A percentile compares a stretch with the other conserved stretches of the same genome.
phyloP scores from a whole-genome alignment of 2,888 invertebrate species.

The Trachelus tabidus region DNA sequence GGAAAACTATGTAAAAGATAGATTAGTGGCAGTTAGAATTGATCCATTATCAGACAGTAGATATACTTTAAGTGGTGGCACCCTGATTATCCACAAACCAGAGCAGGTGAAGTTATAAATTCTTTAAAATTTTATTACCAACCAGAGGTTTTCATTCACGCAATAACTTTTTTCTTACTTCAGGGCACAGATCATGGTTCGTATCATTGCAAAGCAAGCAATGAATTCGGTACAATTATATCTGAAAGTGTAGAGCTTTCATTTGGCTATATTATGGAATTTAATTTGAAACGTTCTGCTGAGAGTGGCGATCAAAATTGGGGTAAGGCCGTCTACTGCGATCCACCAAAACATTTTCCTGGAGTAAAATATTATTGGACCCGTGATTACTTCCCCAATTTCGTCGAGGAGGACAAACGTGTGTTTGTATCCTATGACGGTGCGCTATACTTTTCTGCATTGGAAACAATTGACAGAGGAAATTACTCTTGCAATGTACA shows the following conservation, averaged over 20 bases:
- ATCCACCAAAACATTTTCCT: conserved; percentile 93
- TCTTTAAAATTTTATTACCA: neutral
- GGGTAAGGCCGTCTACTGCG: conserved; percentile 93
- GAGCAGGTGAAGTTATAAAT: conserved; percentile 68
- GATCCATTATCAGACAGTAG: conserved; percentile 81
- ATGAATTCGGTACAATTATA: conserved; percentile 87
- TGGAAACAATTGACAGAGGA: conserved; percentile 90
- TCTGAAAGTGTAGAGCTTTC: conserved; percentile 89
- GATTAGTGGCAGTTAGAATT: conserved; percentile 77
- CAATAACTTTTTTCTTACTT: conserved; percentile 25
- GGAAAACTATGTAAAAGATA: conserved; percentile 86
- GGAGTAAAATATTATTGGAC: conserved; percentile 92
- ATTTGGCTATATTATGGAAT: conserved; percentile 90
- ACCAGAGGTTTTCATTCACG: neutral
- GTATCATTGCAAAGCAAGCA: conserved; percentile 93
- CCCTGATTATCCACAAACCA: conserved; percentile 88
- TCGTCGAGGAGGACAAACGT: conserved; percentile 91
- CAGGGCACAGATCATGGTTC: conserved; percentile 83
- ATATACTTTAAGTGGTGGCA: conserved; percentile 91
- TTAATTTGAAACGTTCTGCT: conserved; percentile 85
- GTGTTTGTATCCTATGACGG: conserved; percentile 96
- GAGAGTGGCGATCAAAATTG: conserved; percentile 91
- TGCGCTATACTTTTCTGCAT: conserved; percentile 92
- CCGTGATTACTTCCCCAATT: conserved; percentile 88
- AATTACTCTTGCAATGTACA: conserved; percentile 93